Percentiles rank a stretch among this genome's conserved stretches.
These are phyloP conservation scores for Plectropomus leopardus DNA, from an alignment of 2,113 vertebrate genomes.

Conservation along the genomic window DNA sequence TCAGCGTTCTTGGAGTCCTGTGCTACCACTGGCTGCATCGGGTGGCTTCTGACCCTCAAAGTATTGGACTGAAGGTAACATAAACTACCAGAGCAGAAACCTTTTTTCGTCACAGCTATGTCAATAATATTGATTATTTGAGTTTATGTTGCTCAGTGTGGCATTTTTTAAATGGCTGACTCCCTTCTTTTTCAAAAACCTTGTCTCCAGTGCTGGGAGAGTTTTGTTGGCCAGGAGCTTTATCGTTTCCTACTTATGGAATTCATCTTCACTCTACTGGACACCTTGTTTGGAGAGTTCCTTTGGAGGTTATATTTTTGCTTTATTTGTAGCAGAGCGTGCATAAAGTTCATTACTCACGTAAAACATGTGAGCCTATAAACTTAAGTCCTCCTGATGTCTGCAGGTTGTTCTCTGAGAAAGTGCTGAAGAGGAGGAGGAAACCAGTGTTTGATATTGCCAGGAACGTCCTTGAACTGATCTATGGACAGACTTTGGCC, in stretches of 20 bases:
- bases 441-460: slow-evolving; percentile 94
- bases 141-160: neutral
- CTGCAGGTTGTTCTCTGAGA: slow-evolving; percentile 89
- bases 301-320: slow-evolving; percentile 90
- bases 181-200: slow-evolving; percentile 9
- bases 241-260: slow-evolving; percentile 94
- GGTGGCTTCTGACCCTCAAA: slow-evolving; percentile 26
- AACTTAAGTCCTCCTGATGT: neutral
- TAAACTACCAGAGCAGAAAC: neutral
- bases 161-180: neutral
- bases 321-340: neutral
- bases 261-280: slow-evolving; percentile 90
- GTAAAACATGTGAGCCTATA: neutral
- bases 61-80: slow-evolving; percentile 59
- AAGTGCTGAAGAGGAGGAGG: slow-evolving; percentile 80
- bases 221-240: slow-evolving; percentile 94
- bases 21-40: slow-evolving; percentile 92
- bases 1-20: slow-evolving; percentile 85
- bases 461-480: slow-evolving; percentile 93
- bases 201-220: slow-evolving; percentile 93
- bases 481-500: slow-evolving; percentile 93
- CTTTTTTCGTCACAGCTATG: neutral
- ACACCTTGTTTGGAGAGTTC: slow-evolving; percentile 90
- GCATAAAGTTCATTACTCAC: neutral
- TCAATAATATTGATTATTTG: neutral